These are phyloP conservation scores for Pontoporia blainvillei DNA, from an alignment of 2,113 vertebrate species.

Conservation along the genomic window DNA sequence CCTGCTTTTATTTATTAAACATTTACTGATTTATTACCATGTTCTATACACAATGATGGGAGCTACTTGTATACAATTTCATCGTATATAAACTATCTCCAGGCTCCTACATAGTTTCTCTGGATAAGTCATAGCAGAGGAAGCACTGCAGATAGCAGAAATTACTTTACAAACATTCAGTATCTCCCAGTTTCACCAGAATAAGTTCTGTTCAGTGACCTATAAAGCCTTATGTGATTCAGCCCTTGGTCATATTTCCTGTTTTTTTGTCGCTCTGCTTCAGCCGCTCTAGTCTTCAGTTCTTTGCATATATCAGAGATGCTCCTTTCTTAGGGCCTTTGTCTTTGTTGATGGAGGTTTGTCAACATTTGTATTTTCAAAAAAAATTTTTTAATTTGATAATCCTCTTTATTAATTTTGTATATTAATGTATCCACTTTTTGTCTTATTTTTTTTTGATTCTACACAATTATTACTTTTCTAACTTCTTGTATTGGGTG, in stretches of 20 bases:
- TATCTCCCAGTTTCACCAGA: not conserved
- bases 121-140: not conserved
- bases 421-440: not conserved
- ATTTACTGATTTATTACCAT: not conserved
- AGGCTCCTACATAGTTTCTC: not conserved
- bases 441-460: not conserved
- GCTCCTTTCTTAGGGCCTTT: not conserved
- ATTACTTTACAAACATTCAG: not conserved
- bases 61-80: not conserved
- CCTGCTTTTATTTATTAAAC: not conserved
- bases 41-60: not conserved
- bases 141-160: not conserved
- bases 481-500: not conserved
- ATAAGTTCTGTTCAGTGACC: not conserved
- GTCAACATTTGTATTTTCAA: not conserved
- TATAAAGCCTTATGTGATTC: not conserved
- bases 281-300: not conserved
- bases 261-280: not conserved
- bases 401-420: not conserved
- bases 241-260: not conserved
- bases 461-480: not conserved
- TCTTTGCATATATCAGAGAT: not conserved
- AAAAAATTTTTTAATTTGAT: not conserved
- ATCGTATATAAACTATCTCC: not conserved
- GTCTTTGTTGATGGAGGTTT: not conserved